Evolutionary conservation across 2,113 vertebrate species (phyloP), one percentile per base, ranked within the genome.

Genomic region (Antennarius striatus): DNA sequence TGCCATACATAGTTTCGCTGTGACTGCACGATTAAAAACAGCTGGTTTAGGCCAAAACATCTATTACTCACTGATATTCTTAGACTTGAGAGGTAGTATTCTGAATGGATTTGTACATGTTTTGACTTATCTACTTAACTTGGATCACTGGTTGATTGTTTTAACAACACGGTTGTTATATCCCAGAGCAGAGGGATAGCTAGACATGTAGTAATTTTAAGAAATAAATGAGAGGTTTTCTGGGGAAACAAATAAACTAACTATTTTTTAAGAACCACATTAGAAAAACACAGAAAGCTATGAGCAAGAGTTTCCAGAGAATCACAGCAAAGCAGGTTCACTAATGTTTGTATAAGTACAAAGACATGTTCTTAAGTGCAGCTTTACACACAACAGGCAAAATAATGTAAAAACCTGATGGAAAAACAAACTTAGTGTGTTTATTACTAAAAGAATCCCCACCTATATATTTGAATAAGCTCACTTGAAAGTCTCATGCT

Each of bases 301-400:
- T 63, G 49, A 51, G 30, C 40, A 50, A 59, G 56, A 59, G 29
- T 74, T 84, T 81, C 61, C 65, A 79, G 53, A 68, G 70, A 79
- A 54, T 79, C 68, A 81, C 43, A n/a, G 29, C 49, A 28, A 16
- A 63, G 62, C 66, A 80, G 67, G 64, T 76, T 64, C 45, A 47
- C 22, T 22, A 22, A 22, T 22, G 22, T 22, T 22, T 22, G 22
- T 22, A 22, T 22, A 22, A 22, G 22, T 2, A 22, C 22, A 22
- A 22, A 22, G 22, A 22, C 22, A 22, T 22, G 22, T 22, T 22
- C 22, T 22, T 22, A 22, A 22, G 22, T 22, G 22, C 22, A 22
- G 61, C 60, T 22, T 54, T n/a, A 29, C 17, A 15, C 9, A 1
- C 11, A 14, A 42, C 17, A 16, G 53, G 63, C 36, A 16, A 48